Evolutionary conservation across 2,113 vertebrate genomes (phyloP).

Genomic region (Plecotus auritus): DNA sequence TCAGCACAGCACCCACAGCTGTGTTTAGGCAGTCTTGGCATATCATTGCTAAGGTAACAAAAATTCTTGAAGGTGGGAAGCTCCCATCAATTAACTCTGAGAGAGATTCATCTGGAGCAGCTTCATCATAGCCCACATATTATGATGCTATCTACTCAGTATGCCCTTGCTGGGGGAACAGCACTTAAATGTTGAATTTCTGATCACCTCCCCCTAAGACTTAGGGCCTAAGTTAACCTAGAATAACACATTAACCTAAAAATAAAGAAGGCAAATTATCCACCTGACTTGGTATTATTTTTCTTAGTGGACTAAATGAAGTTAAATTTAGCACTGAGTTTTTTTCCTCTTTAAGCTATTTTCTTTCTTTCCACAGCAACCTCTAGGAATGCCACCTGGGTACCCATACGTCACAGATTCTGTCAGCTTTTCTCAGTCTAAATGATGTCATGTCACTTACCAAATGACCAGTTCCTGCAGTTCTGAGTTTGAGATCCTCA

Average conservation of each 20-base stretch:
- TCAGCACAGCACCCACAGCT: slow-evolving; percentile 77
- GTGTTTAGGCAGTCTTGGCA: slow-evolving; percentile 73
- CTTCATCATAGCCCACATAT: slow-evolving; percentile 65
- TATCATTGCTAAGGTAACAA: slow-evolving; percentile 74
- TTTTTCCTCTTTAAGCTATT: slow-evolving; percentile 61
- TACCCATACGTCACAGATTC: slow-evolving; percentile 75
- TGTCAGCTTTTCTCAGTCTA: slow-evolving; percentile 60
- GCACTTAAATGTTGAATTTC: slow-evolving; percentile 47
- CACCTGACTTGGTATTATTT: slow-evolving; percentile 44
- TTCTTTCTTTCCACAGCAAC: slow-evolving; percentile 71
- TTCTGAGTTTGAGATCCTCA: slow-evolving; percentile 64
- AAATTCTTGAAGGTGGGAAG: slow-evolving; percentile 63
- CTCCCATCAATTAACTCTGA: slow-evolving; percentile 74
- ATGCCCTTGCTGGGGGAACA: slow-evolving; percentile 59
- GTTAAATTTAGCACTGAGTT: slow-evolving; percentile 54
- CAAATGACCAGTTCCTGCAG: slow-evolving; percentile 48
- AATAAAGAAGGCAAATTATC: slow-evolving; percentile 48
- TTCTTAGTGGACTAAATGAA: slow-evolving; percentile 56
- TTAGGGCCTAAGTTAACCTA: slow-evolving; percentile 21
- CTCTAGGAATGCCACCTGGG: slow-evolving; percentile 67
- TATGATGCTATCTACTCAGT: slow-evolving; percentile 51
- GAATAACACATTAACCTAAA: slow-evolving; percentile 50
- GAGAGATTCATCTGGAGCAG: slow-evolving; percentile 64
- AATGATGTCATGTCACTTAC: slow-evolving; percentile 55
- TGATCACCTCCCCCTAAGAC: not conserved